Conservation (phyloP, 2,888 invertebrate species). For the Eucriotettix oculatus region DNA sequence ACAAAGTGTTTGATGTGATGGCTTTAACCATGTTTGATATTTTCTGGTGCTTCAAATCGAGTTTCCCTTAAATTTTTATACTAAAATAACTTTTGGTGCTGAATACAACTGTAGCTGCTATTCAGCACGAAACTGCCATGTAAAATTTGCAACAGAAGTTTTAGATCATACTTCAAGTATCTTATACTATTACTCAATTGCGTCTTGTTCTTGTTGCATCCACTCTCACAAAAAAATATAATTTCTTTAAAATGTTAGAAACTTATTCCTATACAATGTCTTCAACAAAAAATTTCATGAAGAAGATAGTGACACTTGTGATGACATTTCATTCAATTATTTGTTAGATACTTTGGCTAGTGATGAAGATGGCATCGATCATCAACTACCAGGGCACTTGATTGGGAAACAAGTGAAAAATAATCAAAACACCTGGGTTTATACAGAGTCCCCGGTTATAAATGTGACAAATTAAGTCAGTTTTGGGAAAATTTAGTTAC, state of each 20-base stretch:
- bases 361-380: background rate
- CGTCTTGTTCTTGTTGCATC: background rate
- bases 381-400: background rate
- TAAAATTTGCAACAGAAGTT: no score
- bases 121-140: no score
- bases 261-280: background rate
- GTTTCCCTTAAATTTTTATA: no score
- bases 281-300: background rate
- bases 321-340: background rate
- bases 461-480: background rate
- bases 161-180: no score
- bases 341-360: background rate
- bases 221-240: background rate
- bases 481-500: background rate
- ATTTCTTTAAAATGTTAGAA: background rate
- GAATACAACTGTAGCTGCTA: no score
- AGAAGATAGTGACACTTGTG: no score
- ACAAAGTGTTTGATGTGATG: no score
- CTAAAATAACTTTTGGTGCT: no score
- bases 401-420: background rate
- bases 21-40: no score
- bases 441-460: background rate
- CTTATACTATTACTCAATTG: no score
- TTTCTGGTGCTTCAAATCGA: no score
- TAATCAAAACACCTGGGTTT: background rate